These are phyloP conservation scores for Stomorhina lunata DNA, from an alignment of 2,888 invertebrate species.

Conservation along the genomic window DNA sequence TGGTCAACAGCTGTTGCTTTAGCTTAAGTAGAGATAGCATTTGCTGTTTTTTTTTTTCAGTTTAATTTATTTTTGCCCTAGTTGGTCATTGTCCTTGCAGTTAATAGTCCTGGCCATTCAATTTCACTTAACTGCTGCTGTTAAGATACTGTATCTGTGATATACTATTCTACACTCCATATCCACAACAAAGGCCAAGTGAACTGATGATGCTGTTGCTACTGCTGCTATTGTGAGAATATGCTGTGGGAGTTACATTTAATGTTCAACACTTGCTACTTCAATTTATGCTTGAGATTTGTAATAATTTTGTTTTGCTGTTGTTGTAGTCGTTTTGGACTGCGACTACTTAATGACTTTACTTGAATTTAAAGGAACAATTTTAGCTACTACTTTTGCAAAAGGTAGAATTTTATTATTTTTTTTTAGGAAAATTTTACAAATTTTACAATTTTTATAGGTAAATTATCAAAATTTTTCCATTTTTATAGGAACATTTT, in stretches of 20 bases:
- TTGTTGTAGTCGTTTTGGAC: background rate
- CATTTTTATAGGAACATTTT: too few species aligned
- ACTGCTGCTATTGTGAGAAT: background rate
- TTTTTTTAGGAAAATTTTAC: too few species aligned
- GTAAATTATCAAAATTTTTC: too few species aligned
- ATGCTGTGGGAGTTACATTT: conserved; percentile 19
- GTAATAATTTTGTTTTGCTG: background rate
- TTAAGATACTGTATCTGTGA: conserved; percentile 40
- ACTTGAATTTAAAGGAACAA: conserved; percentile 36
- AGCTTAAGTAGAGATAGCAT: conserved; percentile 2
- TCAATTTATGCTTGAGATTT: conserved; percentile 21
- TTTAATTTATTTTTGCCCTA: background rate
- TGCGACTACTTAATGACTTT: conserved; percentile 57
- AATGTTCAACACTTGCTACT: conserved; percentile 34
- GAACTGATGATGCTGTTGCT: background rate
- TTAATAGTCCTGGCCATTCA: conserved; percentile 58
- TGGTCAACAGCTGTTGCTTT: conserved; percentile 56
- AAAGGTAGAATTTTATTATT: too few species aligned
- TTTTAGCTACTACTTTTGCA: too few species aligned
- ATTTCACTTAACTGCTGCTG: conserved; percentile 56
- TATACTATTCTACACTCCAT: conserved; percentile 8
- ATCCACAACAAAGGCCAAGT: background rate
- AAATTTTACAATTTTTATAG: too few species aligned
- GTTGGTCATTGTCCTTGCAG: conserved; percentile 35
- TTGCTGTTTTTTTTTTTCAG: background rate